Percentiles rank a stretch among this genome's conserved stretches.
phyloP scores from a whole-genome alignment of 2,888 invertebrate genomes.

The Athalia cordata region DNA sequence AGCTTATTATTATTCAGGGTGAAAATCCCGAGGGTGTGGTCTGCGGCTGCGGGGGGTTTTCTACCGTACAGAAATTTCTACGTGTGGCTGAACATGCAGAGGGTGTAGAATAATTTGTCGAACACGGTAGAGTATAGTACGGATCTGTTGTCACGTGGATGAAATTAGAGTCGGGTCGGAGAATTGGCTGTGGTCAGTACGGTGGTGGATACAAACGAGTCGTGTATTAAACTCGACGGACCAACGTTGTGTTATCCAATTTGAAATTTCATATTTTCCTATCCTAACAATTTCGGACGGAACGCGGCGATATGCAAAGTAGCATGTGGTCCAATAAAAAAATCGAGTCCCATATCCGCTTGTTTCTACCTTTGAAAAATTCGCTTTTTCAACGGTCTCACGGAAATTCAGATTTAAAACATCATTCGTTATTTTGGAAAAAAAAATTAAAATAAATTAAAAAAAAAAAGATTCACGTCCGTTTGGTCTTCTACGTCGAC shows the following conservation, averaged over 20 bases:
- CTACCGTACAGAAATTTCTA: not conserved
- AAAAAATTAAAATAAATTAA: too few relatives aligned
- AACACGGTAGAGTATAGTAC: not conserved
- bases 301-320: too few relatives aligned
- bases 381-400: too few relatives aligned
- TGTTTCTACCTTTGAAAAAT: too few relatives aligned
- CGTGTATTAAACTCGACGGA: not conserved
- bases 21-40: not conserved
- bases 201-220: not conserved
- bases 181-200: constrained; percentile 26
- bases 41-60: not conserved
- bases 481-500: too few relatives aligned
- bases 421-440: too few relatives aligned
- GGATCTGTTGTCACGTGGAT: constrained; percentile 19
- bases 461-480: too few relatives aligned
- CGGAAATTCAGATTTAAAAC: too few relatives aligned
- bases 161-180: constrained; percentile 21
- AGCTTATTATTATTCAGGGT: too few relatives aligned
- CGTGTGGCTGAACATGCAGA: constrained; percentile 3
- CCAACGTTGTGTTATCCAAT: constrained; percentile 1
- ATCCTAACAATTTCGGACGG: too few relatives aligned
- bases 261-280: not conserved
- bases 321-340: too few relatives aligned
- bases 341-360: too few relatives aligned
- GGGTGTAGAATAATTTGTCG: constrained; percentile 20